A percentile compares a stretch with the other conserved stretches of the same genome.
Evolutionary conservation across 2,888 invertebrate genomes (phyloP).

Genomic region (Drosophila demipolita): DNA sequence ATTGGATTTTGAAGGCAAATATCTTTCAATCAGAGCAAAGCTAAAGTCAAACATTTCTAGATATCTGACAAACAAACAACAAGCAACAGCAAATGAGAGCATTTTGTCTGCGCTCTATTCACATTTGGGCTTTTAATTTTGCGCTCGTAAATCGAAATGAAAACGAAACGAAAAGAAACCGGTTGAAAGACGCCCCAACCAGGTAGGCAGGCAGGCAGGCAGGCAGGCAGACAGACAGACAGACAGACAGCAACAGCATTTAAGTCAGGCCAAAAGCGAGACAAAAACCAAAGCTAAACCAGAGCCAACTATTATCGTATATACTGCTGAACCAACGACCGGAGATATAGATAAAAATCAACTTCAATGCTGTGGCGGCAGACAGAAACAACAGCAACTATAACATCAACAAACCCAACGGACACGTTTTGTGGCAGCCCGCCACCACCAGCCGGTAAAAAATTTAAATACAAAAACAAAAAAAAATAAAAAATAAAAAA

Average conservation of each 20-base stretch:
- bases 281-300: slow-evolving; percentile 29
- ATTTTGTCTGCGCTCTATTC: slow-evolving; percentile 62
- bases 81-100: slow-evolving; percentile 52
- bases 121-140: slow-evolving; percentile 72
- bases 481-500: background rate
- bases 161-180: slow-evolving; percentile 74
- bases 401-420: slow-evolving; percentile 49
- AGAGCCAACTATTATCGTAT: slow-evolving; percentile 53
- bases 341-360: slow-evolving; percentile 79
- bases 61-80: slow-evolving; percentile 39
- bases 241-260: slow-evolving; percentile 49
- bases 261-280: slow-evolving; percentile 45
- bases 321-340: slow-evolving; percentile 66
- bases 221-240: slow-evolving; percentile 20
- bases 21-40: slow-evolving; percentile 13
- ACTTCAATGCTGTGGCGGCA: slow-evolving; percentile 71
- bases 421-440: slow-evolving; percentile 78
- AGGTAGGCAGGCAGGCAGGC: slow-evolving; percentile 16
- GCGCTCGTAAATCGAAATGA: slow-evolving; percentile 80
- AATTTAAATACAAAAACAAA: slow-evolving; percentile 18
- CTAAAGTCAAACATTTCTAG: slow-evolving; percentile 51
- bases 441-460: slow-evolving; percentile 70
- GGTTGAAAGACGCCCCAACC: slow-evolving; percentile 62
- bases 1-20: slow-evolving; percentile 11
- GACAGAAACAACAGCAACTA: slow-evolving; percentile 36